Base-by-base conservation (phyloP, 2,888 invertebrate species). In the Caenorhabditis sp. region DNA sequence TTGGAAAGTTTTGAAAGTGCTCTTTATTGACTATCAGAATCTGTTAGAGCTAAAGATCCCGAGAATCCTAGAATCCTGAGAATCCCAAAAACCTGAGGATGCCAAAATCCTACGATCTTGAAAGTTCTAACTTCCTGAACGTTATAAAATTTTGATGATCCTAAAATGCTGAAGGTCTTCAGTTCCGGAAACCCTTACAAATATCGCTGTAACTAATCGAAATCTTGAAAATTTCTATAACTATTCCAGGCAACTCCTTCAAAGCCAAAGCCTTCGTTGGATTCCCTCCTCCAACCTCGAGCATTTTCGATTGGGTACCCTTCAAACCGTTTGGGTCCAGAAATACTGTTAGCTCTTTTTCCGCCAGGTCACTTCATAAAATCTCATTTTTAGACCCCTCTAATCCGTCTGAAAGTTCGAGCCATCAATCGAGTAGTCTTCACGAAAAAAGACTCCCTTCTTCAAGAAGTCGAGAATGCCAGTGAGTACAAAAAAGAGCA, bases 401-500 rank as follows among this genome's bases (percentile, higher is more conserved):
- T 84, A 0, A 51, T 70, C 26, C 75, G 68, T 49, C 16, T 84
- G 1, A 80, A 80, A 58, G 83, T 84, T 12, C 64, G 83, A 5
- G 83, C 83, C 12, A 47, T 49, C 19, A 84, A 75, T 19, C 51
- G 69, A 28, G 59, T 82, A 6, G 69, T 82, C n/a, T 74, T 41
- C 74, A 82, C 82, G 0, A 77, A 77, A 49, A 84, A 84, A 54
- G 83, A 84, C 51, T 14, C 56, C 1, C 47, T 72, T n/a, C 68
- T 76, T 1, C 51, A 75, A 49, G 80, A 80, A 61, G 47, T 84
- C 24, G 54, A 66, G 28, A 41, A 64, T 66, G 82, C 19, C 0
- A 51, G n/a, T 24, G 80, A 80, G 14, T 82, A 76, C 72, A 82
- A 82, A 19, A 76, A 82, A 61, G 66, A 76, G 44, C 74, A 81